These are phyloP conservation scores for Phaedon cochleariae DNA, from an alignment of 2,888 invertebrate species.

Conservation along the genomic window DNA sequence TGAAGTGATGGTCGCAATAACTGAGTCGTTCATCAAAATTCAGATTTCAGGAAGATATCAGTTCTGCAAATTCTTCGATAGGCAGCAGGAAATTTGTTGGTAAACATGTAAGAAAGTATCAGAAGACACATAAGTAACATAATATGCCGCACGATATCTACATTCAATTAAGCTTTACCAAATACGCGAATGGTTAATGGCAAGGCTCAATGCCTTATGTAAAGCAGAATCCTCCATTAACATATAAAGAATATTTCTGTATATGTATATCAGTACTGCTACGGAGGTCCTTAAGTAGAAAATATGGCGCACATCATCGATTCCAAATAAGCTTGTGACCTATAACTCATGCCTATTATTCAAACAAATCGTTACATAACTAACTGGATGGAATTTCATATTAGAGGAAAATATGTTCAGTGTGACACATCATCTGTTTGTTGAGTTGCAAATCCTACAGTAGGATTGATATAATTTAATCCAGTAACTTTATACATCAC, in stretches of 20 bases:
- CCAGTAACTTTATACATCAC: too few species aligned
- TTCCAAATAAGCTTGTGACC: neutral
- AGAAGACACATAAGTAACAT: neutral
- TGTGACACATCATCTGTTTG: too few species aligned
- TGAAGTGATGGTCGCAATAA: too few species aligned
- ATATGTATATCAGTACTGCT: neutral
- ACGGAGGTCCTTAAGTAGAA: neutral
- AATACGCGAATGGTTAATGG: neutral
- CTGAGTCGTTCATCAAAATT: neutral
- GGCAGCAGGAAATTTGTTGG: too few species aligned
- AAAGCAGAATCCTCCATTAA: neutral
- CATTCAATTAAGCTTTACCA: constrained; percentile 1
- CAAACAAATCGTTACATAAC: neutral
- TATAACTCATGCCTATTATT: neutral
- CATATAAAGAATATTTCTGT: neutral
- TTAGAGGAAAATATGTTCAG: too few species aligned
- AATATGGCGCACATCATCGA: neutral
- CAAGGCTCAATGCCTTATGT: neutral
- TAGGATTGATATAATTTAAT: too few species aligned
- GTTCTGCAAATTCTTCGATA: neutral
- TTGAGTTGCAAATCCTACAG: too few species aligned
- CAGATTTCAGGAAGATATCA: neutral
- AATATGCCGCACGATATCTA: neutral
- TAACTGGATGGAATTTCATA: too few species aligned
- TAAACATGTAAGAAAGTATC: neutral